Evolutionary conservation across 1,140 invertebrate species (phyloP).

Genomic region (Holotrichia oblita): DNA sequence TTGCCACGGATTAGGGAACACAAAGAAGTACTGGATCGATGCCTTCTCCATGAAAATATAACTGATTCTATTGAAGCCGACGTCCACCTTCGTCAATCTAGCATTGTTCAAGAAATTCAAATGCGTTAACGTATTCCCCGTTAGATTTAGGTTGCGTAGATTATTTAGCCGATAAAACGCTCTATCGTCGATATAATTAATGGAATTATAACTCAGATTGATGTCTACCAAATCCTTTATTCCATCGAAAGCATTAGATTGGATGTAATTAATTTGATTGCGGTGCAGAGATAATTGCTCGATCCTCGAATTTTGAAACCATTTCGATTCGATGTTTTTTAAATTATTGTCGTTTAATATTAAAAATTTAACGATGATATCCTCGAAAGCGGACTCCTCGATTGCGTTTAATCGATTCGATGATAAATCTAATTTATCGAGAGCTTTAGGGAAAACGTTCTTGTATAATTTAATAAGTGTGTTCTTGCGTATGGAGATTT

Average conservation of each 20-base stretch:
- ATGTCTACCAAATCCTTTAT: background rate
- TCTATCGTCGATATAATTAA: conserved; percentile 13
- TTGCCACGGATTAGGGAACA: conserved; percentile 23
- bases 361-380: background rate
- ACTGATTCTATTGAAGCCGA: conserved; percentile 23
- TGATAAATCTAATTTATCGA: background rate
- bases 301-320: background rate
- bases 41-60: background rate
- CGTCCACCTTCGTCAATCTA: background rate
- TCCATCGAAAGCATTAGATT: conserved; percentile 1
- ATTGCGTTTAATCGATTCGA: background rate
- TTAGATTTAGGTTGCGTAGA: conserved; percentile 5
- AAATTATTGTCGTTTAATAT: conserved; percentile 18
- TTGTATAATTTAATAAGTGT: background rate
- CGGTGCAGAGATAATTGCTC: background rate
- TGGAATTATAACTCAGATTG: conserved; percentile 16
- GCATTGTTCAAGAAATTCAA: conserved; percentile 1
- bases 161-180: background rate
- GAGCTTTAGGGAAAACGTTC: background rate
- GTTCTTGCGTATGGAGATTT: background rate
- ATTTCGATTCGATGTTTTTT: background rate
- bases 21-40: conserved; percentile 6
- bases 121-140: conserved; percentile 15
- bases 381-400: background rate
- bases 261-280: conserved; percentile 2